phyloP scores from a whole-genome alignment of 2,797 vertebrate species.

The Natrix natrix region DNA sequence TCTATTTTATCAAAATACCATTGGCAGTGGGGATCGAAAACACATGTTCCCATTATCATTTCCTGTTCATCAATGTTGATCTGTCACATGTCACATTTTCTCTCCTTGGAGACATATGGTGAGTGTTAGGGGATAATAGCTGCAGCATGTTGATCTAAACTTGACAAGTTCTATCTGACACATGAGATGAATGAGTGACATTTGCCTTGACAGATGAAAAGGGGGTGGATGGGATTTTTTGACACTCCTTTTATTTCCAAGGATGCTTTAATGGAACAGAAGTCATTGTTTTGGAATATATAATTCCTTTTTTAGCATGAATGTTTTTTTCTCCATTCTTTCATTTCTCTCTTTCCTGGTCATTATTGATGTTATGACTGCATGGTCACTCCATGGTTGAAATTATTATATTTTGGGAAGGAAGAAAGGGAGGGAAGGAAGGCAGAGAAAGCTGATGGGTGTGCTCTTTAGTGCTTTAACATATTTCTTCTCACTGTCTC shows the following conservation, averaged over 20 bases:
- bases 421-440: neutral
- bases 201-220: slow-evolving; percentile 49
- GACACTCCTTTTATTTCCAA: neutral
- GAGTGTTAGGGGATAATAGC: slow-evolving; percentile 47
- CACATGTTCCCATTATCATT: slow-evolving; percentile 43
- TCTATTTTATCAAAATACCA: slow-evolving; percentile 18
- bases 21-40: slow-evolving; percentile 10
- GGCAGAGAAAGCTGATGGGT: too few relatives aligned
- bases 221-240: neutral
- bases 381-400: neutral
- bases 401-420: neutral
- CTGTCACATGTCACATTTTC: slow-evolving; percentile 44
- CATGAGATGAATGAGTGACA: slow-evolving; percentile 29
- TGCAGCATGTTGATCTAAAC: slow-evolving; percentile 45
- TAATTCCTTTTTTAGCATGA: neutral
- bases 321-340: neutral
- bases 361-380: neutral
- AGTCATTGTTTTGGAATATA: slow-evolving; percentile 1
- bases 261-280: neutral
- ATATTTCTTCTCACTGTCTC: neutral
- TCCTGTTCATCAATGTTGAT: slow-evolving; percentile 33
- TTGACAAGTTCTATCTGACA: slow-evolving; percentile 36
- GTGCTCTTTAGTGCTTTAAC: neutral
- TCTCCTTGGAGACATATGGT: slow-evolving; percentile 45
- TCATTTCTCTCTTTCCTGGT: neutral